Conservation (phyloP, 2,888 invertebrate genomes). For the Dyspetes luteomarginatus region DNA sequence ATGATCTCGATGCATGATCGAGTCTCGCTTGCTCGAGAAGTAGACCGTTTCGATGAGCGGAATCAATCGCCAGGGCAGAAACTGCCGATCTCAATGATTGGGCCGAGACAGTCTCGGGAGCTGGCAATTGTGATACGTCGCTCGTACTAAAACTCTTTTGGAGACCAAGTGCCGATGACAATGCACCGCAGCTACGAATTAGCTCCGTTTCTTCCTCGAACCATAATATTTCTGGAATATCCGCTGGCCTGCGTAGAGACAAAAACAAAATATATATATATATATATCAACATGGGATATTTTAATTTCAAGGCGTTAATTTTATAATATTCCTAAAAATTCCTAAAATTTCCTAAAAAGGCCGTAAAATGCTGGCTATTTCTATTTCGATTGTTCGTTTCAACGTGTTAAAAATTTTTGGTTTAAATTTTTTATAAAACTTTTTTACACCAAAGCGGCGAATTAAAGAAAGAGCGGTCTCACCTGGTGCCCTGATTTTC, state of each 20-base stretch:
- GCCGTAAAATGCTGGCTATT: too few relatives aligned
- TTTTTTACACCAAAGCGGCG: too few relatives aligned
- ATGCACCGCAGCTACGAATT: constrained; percentile 91
- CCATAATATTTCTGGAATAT: constrained; percentile 87
- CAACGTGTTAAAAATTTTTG: not conserved
- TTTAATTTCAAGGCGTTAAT: too few relatives aligned
- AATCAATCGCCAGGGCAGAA: constrained; percentile 86
- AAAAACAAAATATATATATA: too few relatives aligned
- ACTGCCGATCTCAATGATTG: constrained; percentile 82
- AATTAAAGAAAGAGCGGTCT: constrained; percentile 41
- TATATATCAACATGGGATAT: too few relatives aligned
- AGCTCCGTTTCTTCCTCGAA: constrained; percentile 91
- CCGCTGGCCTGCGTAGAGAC: constrained; percentile 84
- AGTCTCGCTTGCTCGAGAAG: constrained; percentile 86
- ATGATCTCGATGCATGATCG: constrained; percentile 88
- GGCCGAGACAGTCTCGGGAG: constrained; percentile 83
- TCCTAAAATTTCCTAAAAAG: not conserved
- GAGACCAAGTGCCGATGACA: constrained; percentile 92
- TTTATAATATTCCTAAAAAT: not conserved
- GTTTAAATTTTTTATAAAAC: too few relatives aligned
- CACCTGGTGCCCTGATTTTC: constrained; percentile 79
- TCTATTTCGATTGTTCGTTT: not conserved
- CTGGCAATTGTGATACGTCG: constrained; percentile 88
- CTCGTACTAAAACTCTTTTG: constrained; percentile 93
- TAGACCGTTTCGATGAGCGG: constrained; percentile 85